These are phyloP conservation scores for Diadophis punctatus DNA, from an alignment of 2,113 vertebrate genomes.

Conservation along the genomic window DNA sequence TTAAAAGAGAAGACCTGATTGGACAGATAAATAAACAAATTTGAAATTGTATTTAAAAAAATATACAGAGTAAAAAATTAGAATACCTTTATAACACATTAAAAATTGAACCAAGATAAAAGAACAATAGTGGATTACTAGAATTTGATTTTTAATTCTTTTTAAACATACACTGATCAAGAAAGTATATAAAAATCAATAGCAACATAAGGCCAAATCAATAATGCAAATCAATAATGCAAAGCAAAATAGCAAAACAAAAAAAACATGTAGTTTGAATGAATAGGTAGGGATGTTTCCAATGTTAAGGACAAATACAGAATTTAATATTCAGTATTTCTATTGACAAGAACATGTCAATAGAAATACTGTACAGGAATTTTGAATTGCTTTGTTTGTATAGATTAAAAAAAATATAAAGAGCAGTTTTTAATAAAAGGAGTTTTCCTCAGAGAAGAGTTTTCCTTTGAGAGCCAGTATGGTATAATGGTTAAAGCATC, in stretches of 20 bases:
- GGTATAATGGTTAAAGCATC: not conserved
- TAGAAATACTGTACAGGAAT: not conserved
- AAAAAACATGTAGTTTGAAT: not conserved
- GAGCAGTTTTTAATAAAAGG: not conserved
- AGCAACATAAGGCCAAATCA: not conserved
- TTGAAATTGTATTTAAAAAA: not conserved
- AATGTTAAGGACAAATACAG: not conserved
- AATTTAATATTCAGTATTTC: not conserved
- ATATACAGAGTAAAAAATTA: not conserved
- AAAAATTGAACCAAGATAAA: not conserved
- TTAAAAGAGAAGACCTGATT: constrained; percentile 49
- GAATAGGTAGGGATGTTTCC: not conserved
- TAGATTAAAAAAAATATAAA: not conserved
- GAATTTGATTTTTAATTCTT: not conserved
- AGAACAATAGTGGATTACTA: not conserved
- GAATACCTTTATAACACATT: not conserved
- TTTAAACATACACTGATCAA: not conserved
- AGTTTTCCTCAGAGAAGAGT: not conserved
- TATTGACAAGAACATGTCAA: not conserved
- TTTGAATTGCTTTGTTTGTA: not conserved
- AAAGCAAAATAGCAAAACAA: not conserved
- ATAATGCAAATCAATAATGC: not conserved
- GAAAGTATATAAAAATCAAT: not conserved
- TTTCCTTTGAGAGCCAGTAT: not conserved
- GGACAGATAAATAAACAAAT: not conserved